Evolutionary conservation across 2,888 invertebrate genomes (phyloP), one percentile per base, ranked within the genome.

Genomic region (Timema podura): DNA sequence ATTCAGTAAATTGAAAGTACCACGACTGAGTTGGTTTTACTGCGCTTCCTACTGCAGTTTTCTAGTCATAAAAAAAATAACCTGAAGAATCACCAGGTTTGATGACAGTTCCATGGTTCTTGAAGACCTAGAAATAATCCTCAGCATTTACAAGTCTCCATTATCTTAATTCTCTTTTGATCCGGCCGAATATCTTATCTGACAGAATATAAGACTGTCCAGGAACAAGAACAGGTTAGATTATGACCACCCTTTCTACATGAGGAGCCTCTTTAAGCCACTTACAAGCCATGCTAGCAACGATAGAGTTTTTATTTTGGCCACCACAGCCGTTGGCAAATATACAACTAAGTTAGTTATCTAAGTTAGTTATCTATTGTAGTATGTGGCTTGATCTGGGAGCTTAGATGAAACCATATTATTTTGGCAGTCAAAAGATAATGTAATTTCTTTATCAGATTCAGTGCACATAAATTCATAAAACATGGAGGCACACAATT

Each of bases 351-450:
- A n/a, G 9, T 54, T 16, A 15, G 57, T 15, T 54, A 9, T 59
- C 2, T 10, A 10, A 15, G 9, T 13, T 0, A 59, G n/a, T 11
- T 59, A 3, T 59, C 0, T 74, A 16, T 73, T 74, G 74, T 78
- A 79, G 67, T 80, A 80, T 0, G 76, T 74, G 7, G 75, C 65
- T 72, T 80, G 78, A 69, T 79, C 79, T 1, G 78, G 78, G n/a
- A 79, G 71, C 67, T 76, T 77, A 1, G 78, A 77, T 0, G 78
- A 61, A 6, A 72, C 54, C 47, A 74, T 69, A 67, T 78, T 79
- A 73, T 79, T 79, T 72, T 77, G 76, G 59, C 76, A 79, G 66
- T 78, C 78, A 72, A 77, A 78, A 6, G 73, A 74, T 30, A 79
- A 54, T 61, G 68, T 76, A 11, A 75, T 8, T 46, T 74, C n/a